Percentiles rank a stretch among this genome's conserved stretches.
Conservation (phyloP, 2,888 invertebrate genomes). For the Aquatica leii region DNA sequence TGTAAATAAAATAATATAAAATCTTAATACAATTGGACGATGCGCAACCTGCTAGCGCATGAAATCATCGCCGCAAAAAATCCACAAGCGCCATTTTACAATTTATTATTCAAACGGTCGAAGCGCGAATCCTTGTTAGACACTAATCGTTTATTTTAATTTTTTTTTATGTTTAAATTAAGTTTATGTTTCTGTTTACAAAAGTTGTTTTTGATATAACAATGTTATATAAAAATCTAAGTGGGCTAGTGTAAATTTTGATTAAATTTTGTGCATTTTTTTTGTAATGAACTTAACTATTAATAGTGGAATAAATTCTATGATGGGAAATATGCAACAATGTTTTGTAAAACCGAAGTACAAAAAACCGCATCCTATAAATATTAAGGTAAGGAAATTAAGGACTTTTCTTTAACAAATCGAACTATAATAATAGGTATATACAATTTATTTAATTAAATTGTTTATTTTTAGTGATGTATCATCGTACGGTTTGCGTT, state of each 20-base stretch:
- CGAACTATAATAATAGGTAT: not conserved
- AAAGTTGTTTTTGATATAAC: too few relatives aligned
- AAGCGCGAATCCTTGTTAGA: slow-evolving; percentile 31
- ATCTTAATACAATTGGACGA: slow-evolving; percentile 16
- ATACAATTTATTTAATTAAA: not conserved
- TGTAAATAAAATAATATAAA: slow-evolving; percentile 1
- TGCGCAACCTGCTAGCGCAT: slow-evolving; percentile 42
- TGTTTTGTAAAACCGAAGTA: slow-evolving; percentile 41
- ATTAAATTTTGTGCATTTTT: too few relatives aligned
- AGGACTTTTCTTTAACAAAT: slow-evolving; percentile 18
- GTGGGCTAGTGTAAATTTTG: too few relatives aligned
- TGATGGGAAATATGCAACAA: slow-evolving; percentile 43
- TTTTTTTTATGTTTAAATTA: not conserved
- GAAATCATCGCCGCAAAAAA: slow-evolving; percentile 43
- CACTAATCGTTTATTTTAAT: not conserved
- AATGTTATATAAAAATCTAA: too few relatives aligned
- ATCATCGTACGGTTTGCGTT: slow-evolving; percentile 16
- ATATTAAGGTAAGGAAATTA: slow-evolving; percentile 40
- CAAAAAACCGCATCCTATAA: slow-evolving; percentile 29
- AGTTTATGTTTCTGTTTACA: too few relatives aligned
- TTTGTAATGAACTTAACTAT: slow-evolving; percentile 9
- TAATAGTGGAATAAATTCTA: slow-evolving; percentile 11
- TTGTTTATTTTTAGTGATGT: slow-evolving; percentile 42
- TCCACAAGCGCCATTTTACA: slow-evolving; percentile 39
- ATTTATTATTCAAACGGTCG: slow-evolving; percentile 37